Base-by-base conservation (phyloP, 2,113 vertebrate genomes). In the Tenebrosternarchus preto region DNA sequence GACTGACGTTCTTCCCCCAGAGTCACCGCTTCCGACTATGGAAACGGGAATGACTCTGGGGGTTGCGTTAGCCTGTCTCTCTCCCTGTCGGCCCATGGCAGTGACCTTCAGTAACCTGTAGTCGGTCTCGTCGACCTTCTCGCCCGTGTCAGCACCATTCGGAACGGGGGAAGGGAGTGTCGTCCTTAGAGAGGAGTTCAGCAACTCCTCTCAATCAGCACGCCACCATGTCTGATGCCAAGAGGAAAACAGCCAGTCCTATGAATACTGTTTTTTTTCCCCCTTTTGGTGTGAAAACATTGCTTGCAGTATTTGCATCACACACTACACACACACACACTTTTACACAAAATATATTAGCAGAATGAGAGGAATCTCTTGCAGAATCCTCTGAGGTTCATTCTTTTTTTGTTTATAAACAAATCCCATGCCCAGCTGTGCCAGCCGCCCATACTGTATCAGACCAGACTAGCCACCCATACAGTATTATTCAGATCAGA, bases 41-140 rank as follows among this genome's bases (percentile, higher is more conserved):
- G 36, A 39, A 39, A 7, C 7, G 36, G 36, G 36, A 39, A 3
- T 39, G 36, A 4, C 36, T 7, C 36, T 39, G 39, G 39, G 39
- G 39, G 6, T 43, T 43, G 2, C 11, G 39, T 5, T 5, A 43
- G 39, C 39, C 39, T 43, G 39, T 43, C 36, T 77, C 36, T 29
- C 17, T 63, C 50, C 33, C 59, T 25, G 1, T 16, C 24, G 50
- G 39, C 39, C 1, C 6, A 43, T 43, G 39, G 39, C 39, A 2
- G 7, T 55, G 77, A 59, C 68, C 57, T 80, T 80, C 25, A 73
- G 72, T 39, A 69, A 73, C 69, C 60, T 80, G 73, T 43, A 72
- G 46, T 56, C 12, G 63, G 56, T 46, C 46, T 77, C 22, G 0
- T 20, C 68, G 33, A 73, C 5, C 12, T 5, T 33, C 12, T 67